Percentiles rank a stretch among this genome's conserved stretches.
These are phyloP conservation scores for Ochropleura leucogaster DNA, from an alignment of 2,888 invertebrate genomes.

Conservation along the genomic window DNA sequence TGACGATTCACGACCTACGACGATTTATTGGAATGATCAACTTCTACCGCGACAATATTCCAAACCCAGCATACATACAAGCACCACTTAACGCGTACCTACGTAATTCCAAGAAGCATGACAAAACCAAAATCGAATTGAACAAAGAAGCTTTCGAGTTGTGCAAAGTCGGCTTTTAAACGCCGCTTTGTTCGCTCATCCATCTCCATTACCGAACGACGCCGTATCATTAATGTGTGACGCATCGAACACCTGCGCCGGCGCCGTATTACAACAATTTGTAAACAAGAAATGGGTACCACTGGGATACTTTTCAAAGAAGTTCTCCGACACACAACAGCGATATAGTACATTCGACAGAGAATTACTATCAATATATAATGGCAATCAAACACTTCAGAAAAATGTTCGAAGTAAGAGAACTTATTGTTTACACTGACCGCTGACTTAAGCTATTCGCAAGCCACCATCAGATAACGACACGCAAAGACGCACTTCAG, in stretches of 20 bases:
- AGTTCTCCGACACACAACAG: too few species aligned
- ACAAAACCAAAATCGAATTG: not conserved
- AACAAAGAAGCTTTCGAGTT: not conserved
- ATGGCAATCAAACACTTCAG: slow-evolving; percentile 20
- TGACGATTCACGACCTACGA: too few species aligned
- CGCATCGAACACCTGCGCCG: not conserved
- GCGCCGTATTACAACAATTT: not conserved
- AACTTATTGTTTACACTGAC: not conserved
- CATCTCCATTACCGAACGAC: not conserved
- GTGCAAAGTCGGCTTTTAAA: slow-evolving; percentile 7
- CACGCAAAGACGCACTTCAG: not conserved
- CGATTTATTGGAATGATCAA: too few species aligned
- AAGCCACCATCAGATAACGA: not conserved
- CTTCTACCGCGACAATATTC: too few species aligned
- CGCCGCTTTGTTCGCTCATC: slow-evolving; percentile 13
- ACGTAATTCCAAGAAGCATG: too few species aligned
- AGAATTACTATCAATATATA: too few species aligned
- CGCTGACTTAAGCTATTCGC: too few species aligned
- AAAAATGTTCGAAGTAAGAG: slow-evolving; percentile 4
- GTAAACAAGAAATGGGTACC: slow-evolving; percentile 9
- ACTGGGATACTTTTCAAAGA: slow-evolving; percentile 3
- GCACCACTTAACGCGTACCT: too few species aligned
- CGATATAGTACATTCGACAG: too few species aligned
- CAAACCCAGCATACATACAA: too few species aligned
- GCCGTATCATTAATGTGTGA: not conserved